phyloP scores from a whole-genome alignment of 2,113 vertebrate species.

The Cyprinus carpio region DNA sequence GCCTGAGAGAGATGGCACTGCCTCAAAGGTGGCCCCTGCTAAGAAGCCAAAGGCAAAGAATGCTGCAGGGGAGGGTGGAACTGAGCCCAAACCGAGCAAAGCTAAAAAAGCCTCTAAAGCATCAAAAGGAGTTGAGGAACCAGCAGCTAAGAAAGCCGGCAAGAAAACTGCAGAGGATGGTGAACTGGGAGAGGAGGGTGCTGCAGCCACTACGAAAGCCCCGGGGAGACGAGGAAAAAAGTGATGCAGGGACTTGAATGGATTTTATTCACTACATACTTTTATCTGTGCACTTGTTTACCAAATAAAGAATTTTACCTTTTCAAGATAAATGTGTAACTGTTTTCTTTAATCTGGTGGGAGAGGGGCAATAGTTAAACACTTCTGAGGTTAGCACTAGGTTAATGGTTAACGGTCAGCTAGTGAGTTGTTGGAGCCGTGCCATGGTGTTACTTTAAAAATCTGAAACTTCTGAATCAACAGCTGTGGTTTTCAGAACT shows the following conservation, averaged over 20 bases:
- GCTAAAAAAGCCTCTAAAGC: slow-evolving; percentile 18
- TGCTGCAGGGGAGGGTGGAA: background rate
- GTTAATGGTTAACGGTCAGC: background rate
- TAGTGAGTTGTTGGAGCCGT: too few species aligned
- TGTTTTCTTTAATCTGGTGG: background rate
- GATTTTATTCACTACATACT: background rate
- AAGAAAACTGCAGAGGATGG: slow-evolving; percentile 7
- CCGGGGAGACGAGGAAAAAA: slow-evolving; percentile 40
- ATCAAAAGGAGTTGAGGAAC: slow-evolving; percentile 30
- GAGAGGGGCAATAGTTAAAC: background rate
- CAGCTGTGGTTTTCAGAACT: too few species aligned
- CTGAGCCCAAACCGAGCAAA: slow-evolving; percentile 56
- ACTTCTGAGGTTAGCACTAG: background rate
- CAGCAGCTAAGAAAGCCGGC: background rate
- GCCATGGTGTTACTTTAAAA: too few species aligned
- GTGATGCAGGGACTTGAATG: background rate
- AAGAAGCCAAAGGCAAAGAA: slow-evolving; percentile 73
- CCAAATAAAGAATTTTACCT: slow-evolving; percentile 45
- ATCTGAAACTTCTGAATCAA: too few species aligned
- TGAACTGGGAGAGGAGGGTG: background rate
- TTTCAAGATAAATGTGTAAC: background rate
- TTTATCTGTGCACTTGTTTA: slow-evolving; percentile 27
- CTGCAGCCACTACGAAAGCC: background rate
- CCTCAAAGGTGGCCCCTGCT: slow-evolving; percentile 62
- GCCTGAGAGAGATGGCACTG: background rate